Conservation (phyloP, 2,888 invertebrate genomes). For the Cacoxenus indagator region DNA sequence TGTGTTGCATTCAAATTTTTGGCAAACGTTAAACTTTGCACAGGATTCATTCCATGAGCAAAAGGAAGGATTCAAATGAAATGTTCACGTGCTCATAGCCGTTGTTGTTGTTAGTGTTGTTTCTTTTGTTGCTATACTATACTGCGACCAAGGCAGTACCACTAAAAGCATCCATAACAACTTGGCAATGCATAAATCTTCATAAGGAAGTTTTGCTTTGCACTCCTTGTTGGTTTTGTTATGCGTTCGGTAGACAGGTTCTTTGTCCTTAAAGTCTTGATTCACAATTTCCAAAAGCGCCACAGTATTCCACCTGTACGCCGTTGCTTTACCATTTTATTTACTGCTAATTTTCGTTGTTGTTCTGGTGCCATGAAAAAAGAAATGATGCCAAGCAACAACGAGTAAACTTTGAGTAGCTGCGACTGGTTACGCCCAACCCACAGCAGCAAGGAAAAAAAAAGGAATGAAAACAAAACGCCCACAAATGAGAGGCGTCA, state of each 20-base stretch:
- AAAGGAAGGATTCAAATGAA: no score
- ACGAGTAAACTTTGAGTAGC: no score
- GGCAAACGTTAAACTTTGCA: neutral
- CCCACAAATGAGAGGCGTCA: neutral
- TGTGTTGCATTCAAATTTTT: conserved; percentile 18
- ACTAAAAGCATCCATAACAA: neutral
- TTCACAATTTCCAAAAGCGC: no score
- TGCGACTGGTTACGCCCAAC: neutral
- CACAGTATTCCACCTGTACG: neutral
- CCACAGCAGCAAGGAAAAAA: neutral
- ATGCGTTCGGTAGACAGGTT: neutral
- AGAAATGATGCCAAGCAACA: conserved; percentile 6
- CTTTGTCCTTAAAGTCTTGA: neutral
- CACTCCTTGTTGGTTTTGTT: neutral
- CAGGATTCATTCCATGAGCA: neutral
- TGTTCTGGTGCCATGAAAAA: neutral
- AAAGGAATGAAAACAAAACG: neutral
- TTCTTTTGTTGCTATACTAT: no score
- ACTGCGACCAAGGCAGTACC: neutral
- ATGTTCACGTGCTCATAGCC: neutral
- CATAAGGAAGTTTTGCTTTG: conserved; percentile 9
- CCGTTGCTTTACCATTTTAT: neutral
- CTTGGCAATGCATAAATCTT: conserved; percentile 11
- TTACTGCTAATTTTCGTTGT: conserved; percentile 14
- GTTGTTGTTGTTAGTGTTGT: no score